A percentile compares a stretch with the other conserved stretches of the same genome.
Evolutionary conservation across 1,140 invertebrate genomes (phyloP).

Genomic region (Trichonephila inaurata): DNA sequence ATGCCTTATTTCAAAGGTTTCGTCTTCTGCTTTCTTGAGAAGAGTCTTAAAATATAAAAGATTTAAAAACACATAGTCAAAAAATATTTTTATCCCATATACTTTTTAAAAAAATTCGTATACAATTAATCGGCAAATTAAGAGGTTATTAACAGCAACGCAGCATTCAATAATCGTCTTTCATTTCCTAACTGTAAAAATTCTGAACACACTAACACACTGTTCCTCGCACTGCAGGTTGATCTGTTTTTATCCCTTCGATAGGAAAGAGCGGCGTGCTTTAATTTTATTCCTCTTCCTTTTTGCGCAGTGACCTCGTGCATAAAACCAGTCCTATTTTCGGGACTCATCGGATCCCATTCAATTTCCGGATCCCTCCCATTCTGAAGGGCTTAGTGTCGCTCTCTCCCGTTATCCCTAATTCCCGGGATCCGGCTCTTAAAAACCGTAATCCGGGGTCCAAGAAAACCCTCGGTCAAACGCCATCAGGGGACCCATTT

Average conservation of each 20-base stretch:
- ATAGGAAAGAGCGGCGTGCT: constrained; percentile 26
- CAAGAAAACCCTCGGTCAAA: constrained; percentile 63
- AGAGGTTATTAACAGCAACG: neutral
- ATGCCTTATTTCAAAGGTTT: too few relatives aligned
- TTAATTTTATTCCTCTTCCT: constrained; percentile 67
- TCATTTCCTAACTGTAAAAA: neutral
- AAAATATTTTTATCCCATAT: too few relatives aligned
- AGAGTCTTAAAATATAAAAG: too few relatives aligned
- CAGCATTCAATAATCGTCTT: neutral
- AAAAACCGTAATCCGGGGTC: constrained; percentile 67
- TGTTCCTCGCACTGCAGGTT: neutral
- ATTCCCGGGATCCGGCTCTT: constrained; percentile 60
- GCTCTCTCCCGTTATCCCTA: constrained; percentile 28
- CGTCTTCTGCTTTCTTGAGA: too few relatives aligned
- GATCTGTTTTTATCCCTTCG: neutral
- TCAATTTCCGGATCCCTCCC: constrained; percentile 32
- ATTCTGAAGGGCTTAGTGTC: constrained; percentile 58
- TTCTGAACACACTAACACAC: neutral
- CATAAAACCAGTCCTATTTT: constrained; percentile 55
- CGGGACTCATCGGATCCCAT: constrained; percentile 53
- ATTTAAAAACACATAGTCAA: too few relatives aligned
- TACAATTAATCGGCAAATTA: neutral
- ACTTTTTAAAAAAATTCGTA: neutral
- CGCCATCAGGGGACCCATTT: constrained; percentile 71
- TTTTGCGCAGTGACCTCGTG: constrained; percentile 60